These are phyloP conservation scores for Criorhina ranunculi DNA, from an alignment of 2,888 invertebrate genomes.

Conservation along the genomic window DNA sequence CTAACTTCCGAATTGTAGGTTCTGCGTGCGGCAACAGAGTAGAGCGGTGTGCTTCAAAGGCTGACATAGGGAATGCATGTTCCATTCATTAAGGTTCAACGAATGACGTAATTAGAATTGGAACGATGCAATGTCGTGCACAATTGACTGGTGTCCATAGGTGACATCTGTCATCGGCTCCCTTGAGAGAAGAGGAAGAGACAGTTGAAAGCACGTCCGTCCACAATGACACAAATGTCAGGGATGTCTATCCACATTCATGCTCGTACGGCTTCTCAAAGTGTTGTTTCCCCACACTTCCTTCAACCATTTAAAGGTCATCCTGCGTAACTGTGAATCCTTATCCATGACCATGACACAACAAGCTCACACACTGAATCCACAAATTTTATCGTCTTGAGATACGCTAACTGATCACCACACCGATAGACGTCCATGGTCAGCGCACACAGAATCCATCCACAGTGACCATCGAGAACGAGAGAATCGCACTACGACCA, in stretches of 20 bases:
- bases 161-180: too few relatives aligned
- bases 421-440: constrained; percentile 9
- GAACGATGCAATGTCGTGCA: too few relatives aligned
- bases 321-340: constrained; percentile 36
- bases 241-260: too few relatives aligned
- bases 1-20: constrained; percentile 24
- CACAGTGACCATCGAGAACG: constrained; percentile 36
- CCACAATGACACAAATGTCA: too few relatives aligned
- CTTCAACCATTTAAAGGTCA: constrained; percentile 24
- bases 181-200: too few relatives aligned
- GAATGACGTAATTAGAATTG: neutral
- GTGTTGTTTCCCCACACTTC: too few relatives aligned
- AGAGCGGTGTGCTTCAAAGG: constrained; percentile 40
- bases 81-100: neutral
- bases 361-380: neutral
- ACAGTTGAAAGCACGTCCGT: too few relatives aligned
- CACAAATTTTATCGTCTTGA: neutral
- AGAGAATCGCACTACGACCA: constrained; percentile 29
- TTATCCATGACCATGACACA: constrained; percentile 22
- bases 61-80: constrained; percentile 21
- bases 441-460: constrained; percentile 7
- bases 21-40: constrained; percentile 3
- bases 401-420: constrained; percentile 23
- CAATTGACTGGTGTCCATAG: too few relatives aligned
- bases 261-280: too few relatives aligned